Evolutionary conservation across 2,888 invertebrate genomes (phyloP).

Genomic region (Eupithecia insigniata): DNA sequence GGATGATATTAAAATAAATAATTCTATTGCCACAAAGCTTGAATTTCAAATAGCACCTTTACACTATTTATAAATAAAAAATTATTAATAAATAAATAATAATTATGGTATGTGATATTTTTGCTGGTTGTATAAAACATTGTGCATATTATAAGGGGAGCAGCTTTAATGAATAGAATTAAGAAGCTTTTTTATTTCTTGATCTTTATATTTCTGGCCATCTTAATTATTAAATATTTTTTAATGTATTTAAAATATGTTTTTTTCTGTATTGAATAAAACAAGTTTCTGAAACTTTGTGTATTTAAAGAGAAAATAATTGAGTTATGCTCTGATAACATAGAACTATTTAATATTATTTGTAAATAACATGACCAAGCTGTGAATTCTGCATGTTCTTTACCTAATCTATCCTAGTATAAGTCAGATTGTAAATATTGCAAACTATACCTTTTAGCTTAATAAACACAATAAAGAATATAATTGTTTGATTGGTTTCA

Average conservation of each 20-base stretch:
- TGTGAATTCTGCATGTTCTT: constrained; percentile 36
- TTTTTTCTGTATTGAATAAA: neutral
- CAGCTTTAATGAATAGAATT: constrained; percentile 70
- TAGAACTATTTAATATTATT: constrained; percentile 1
- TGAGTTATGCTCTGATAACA: neutral
- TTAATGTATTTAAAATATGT: neutral
- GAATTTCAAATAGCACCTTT: constrained; percentile 30
- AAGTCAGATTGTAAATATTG: constrained; percentile 51
- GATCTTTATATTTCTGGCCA: constrained; percentile 27
- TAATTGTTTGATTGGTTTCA: constrained; percentile 25
- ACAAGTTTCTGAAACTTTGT: neutral
- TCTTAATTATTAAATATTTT: neutral
- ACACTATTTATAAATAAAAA: constrained; percentile 28
- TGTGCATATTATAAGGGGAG: constrained; percentile 66
- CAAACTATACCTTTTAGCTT: constrained; percentile 63
- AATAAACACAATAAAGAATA: constrained; percentile 58
- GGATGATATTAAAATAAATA: constrained; percentile 12
- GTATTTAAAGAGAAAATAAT: constrained; percentile 1
- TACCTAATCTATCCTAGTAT: constrained; percentile 23
- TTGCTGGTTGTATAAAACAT: constrained; percentile 71
- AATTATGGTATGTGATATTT: constrained; percentile 69
- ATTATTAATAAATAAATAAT: constrained; percentile 31
- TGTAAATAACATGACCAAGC: constrained; percentile 36
- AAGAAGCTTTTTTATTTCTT: constrained; percentile 50
- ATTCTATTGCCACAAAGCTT: constrained; percentile 21